Conservation (phyloP, 2,888 invertebrate species). For the Diogma glabrata region DNA sequence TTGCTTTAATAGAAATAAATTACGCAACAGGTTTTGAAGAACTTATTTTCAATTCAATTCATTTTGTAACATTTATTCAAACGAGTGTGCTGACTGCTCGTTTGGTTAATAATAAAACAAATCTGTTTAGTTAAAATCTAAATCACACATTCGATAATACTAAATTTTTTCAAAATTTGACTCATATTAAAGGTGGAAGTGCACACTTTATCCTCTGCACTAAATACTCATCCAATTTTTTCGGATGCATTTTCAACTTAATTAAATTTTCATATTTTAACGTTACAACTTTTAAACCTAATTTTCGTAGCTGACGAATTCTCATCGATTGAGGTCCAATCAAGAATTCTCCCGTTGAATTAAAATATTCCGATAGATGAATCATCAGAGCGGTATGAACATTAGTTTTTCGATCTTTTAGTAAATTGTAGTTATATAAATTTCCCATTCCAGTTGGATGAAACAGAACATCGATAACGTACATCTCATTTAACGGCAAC, state of each 20-base stretch:
- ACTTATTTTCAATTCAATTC: too few species aligned
- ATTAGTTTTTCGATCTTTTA: constrained; percentile 30
- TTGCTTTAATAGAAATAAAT: too few species aligned
- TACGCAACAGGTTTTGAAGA: too few species aligned
- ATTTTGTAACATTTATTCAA: too few species aligned
- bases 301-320: constrained; percentile 45
- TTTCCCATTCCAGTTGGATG: constrained; percentile 38
- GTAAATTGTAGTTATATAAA: constrained; percentile 38
- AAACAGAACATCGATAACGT: constrained; percentile 47
- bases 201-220: constrained; percentile 36
- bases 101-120: background rate
- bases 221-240: constrained; percentile 42
- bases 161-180: too few species aligned
- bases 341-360: constrained; percentile 42
- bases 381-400: constrained; percentile 46
- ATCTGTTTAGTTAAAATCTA: background rate
- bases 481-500: constrained; percentile 45
- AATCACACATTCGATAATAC: too few species aligned
- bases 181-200: constrained; percentile 14
- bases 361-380: constrained; percentile 54
- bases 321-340: constrained; percentile 53
- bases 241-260: constrained; percentile 39
- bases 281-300: constrained; percentile 50
- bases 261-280: constrained; percentile 43
- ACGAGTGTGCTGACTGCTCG: too few species aligned